Base-by-base conservation (phyloP, 2,797 vertebrate genomes). In the Carduelis carduelis region DNA sequence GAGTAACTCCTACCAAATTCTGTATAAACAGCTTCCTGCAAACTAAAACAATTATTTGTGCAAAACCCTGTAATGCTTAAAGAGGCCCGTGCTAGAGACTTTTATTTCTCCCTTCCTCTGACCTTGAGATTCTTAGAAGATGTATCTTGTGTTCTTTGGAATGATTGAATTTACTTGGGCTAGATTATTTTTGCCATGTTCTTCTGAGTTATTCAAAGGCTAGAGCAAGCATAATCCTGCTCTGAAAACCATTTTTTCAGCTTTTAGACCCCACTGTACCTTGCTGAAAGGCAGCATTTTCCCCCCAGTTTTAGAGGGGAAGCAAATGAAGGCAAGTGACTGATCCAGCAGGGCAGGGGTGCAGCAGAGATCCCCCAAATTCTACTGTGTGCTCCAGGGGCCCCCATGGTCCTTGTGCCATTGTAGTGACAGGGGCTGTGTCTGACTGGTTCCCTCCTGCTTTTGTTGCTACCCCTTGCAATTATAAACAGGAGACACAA, bases 401-500 rank as follows among this genome's bases (percentile, higher is more conserved):
- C 24, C 1, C 26, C 65, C 2, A 0, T 0, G 3, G 8, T 47
- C 50, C 63, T 46, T 1, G 3, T 34, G 28, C 11, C 22, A 35
- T 34, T 18, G 34, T 23, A 32, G 32, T 10, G 32, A 8, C 2
- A 37, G 53, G 43, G 64, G 7, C 44, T 43, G 27, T 19, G n/a
- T 75, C 32, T 70, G 34, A 65, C n/a, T 55, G 34, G 39, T 63
- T 56, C 52, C 56, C 77, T 72, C 77, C 74, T 77, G 9, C 68
- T 91, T 26, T 41, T 35, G n/a, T 19, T 39, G n/a, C 34, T 23
- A 53, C 37, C 74, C 71, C 46, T 88, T 39, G 10, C n/a, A 92
- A 52, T 87, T 75, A 88, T 1, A 80, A 89, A 95, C 68, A 95
- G 83, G 56, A 96, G 63, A 93, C 94, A 92, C 56, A 5, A 91